phyloP scores from a whole-genome alignment of 2,113 vertebrate species.

The Butorides virescens region DNA sequence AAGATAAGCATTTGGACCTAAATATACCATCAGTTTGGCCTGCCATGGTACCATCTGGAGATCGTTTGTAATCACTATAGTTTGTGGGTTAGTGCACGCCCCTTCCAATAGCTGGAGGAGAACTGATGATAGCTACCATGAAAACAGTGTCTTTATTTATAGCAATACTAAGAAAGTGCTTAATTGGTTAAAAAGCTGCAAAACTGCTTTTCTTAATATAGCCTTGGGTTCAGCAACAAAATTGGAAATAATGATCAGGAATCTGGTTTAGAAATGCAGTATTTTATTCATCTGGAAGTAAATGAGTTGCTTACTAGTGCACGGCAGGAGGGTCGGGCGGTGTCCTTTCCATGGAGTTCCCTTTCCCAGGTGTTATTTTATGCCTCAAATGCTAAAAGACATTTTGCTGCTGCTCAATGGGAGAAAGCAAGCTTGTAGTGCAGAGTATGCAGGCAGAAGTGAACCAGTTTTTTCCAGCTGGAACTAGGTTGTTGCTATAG shows the following conservation, averaged over 20 bases:
- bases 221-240: background rate
- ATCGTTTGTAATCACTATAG: background rate
- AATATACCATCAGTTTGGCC: background rate
- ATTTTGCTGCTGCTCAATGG: background rate
- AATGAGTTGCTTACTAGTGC: background rate
- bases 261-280: background rate
- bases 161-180: background rate
- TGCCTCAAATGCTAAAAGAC: background rate
- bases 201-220: constrained; percentile 30
- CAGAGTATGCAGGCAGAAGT: constrained; percentile 51
- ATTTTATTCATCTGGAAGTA: background rate
- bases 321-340: background rate
- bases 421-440: constrained; percentile 46
- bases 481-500: constrained; percentile 81
- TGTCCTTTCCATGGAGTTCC: background rate
- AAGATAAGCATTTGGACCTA: background rate
- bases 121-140: background rate
- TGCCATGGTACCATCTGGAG: constrained; percentile 45
- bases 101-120: background rate
- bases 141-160: constrained; percentile 15
- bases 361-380: background rate
- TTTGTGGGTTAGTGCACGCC: background rate
- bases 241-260: background rate
- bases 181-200: constrained; percentile 28
- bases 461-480: constrained; percentile 68